Conservation (phyloP, 1,140 invertebrate genomes). For the Ceratosolen solmsi region DNA sequence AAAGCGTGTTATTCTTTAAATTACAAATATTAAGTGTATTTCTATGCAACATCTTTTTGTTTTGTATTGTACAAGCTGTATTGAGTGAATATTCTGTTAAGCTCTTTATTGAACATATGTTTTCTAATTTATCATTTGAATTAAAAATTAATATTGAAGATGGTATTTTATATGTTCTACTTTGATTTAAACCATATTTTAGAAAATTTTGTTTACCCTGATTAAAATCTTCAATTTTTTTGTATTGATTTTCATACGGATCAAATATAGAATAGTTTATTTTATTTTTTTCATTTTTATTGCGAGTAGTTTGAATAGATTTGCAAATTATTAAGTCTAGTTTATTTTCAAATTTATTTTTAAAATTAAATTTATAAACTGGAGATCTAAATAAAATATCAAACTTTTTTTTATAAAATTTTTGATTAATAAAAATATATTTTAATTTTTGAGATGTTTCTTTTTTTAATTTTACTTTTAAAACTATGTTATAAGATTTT, state of each 20-base stretch:
- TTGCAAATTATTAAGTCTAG: no score
- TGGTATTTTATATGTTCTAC: background rate
- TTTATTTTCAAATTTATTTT: no score
- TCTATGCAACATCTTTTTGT: background rate
- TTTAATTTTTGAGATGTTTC: background rate
- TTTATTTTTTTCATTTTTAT: background rate
- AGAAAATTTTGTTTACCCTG: background rate
- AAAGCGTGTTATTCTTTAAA: background rate
- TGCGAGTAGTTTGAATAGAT: no score
- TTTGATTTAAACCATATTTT: background rate
- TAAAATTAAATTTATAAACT: no score
- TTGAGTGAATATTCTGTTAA: background rate
- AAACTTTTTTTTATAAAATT: background rate
- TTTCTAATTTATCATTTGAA: slow-evolving; percentile 7
- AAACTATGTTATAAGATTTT: no score
- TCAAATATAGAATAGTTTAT: background rate
- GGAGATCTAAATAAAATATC: no score
- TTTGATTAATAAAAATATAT: background rate
- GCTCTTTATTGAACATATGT: background rate
- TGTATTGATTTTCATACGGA: background rate
- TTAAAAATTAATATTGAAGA: background rate
- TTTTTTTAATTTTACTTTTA: background rate
- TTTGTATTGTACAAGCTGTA: background rate
- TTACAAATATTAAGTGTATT: background rate
- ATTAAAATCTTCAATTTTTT: background rate